Conservation (phyloP, 2,113 vertebrate species). For the Microcebus griseorufus region DNA sequence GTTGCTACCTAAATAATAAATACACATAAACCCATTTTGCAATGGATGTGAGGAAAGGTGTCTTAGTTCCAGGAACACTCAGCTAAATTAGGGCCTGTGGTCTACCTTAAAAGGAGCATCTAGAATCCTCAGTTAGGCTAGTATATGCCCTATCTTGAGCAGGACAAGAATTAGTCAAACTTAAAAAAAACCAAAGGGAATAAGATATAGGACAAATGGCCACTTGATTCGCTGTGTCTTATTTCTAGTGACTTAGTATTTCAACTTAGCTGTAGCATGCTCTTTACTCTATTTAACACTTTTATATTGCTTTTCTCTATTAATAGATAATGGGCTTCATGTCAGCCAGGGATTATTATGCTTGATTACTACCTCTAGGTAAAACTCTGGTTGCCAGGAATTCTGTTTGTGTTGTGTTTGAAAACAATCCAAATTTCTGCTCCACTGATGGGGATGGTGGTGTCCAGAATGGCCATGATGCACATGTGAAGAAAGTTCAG, state of each 20-base stretch:
- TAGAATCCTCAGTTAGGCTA: background rate
- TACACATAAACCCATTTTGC: background rate
- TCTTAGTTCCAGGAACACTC: background rate
- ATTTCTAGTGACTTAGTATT: background rate
- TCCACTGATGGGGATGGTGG: background rate
- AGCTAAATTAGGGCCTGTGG: background rate
- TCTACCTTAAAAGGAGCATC: background rate
- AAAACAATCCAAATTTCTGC: conserved; percentile 68
- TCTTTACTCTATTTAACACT: background rate
- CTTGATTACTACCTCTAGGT: conserved; percentile 67
- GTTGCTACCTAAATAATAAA: background rate
- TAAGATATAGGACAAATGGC: background rate
- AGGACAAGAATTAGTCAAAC: background rate
- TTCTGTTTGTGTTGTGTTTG: conserved; percentile 64
- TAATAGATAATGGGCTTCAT: conserved; percentile 68
- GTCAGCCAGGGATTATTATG: conserved; percentile 53
- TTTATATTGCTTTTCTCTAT: conserved; percentile 44
- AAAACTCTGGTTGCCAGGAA: conserved; percentile 61
- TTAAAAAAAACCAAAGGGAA: background rate
- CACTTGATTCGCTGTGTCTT: conserved; percentile 19
- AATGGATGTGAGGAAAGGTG: background rate
- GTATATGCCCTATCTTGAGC: background rate
- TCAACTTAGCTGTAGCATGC: background rate
- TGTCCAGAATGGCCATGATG: conserved; percentile 45
- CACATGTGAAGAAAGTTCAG: conserved; percentile 61